Percentiles rank a stretch among this genome's conserved stretches.
These are phyloP conservation scores for Cyprinodon tularosa DNA, from an alignment of 2,113 vertebrate genomes.

Conservation along the genomic window DNA sequence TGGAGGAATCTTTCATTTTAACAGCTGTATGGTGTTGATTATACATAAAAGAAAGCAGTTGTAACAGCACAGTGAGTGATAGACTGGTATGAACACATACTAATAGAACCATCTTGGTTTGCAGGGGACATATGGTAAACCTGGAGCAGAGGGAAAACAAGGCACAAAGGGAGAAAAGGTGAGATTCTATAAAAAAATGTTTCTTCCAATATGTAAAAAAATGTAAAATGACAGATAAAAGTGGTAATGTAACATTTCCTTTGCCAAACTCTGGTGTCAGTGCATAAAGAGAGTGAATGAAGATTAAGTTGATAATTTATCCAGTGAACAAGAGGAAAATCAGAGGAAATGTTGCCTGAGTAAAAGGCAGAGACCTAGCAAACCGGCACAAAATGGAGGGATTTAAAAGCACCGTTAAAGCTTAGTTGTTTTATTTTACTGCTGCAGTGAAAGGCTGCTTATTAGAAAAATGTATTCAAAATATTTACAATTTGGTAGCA, in stretches of 20 bases:
- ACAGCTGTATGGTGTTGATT: neutral
- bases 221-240: neutral
- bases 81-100: neutral
- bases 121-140: conserved; percentile 80
- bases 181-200: conserved; percentile 13
- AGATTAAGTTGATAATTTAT: neutral
- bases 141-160: conserved; percentile 78
- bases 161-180: conserved; percentile 87
- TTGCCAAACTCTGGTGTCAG: neutral
- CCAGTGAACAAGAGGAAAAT: neutral
- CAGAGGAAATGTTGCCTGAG: neutral
- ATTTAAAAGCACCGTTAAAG: neutral
- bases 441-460: too few relatives aligned
- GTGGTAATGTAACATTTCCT: neutral
- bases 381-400: neutral
- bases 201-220: neutral
- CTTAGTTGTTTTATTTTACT: neutral
- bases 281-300: neutral
- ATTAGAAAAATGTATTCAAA: neutral
- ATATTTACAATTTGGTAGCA: neutral
- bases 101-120: conserved; percentile 7
- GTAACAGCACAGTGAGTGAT: neutral
- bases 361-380: neutral
- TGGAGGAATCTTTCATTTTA: too few relatives aligned
- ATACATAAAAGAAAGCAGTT: neutral